These are phyloP conservation scores for Cinclus cinclus DNA, from an alignment of 2,113 vertebrate species.

Conservation along the genomic window DNA sequence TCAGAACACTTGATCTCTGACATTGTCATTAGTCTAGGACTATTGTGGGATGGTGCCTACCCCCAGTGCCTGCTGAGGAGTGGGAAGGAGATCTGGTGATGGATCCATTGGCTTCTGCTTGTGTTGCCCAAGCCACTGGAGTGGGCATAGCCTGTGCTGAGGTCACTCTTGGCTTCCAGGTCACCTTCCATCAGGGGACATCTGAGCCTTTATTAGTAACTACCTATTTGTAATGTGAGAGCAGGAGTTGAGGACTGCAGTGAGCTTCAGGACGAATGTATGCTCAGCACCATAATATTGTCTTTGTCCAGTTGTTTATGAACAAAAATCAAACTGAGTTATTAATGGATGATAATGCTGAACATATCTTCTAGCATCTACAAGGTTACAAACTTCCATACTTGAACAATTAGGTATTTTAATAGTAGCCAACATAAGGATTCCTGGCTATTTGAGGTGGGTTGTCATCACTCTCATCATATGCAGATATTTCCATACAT, in stretches of 20 bases:
- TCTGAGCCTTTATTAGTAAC: background rate
- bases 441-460: background rate
- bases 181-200: background rate
- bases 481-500: background rate
- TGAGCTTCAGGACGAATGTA: background rate
- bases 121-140: background rate
- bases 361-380: background rate
- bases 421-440: background rate
- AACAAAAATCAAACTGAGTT: background rate
- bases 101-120: rapidly evolving
- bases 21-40: background rate
- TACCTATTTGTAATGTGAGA: background rate
- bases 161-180: background rate
- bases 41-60: background rate
- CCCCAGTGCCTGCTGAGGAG: background rate
- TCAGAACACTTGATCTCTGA: background rate
- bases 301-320: background rate
- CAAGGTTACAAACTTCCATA: background rate
- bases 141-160: background rate
- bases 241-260: background rate
- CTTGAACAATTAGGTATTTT: background rate
- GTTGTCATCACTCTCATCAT: background rate
- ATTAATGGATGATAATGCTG: background rate
- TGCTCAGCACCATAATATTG: background rate
- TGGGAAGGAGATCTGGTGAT: background rate